phyloP scores from a whole-genome alignment of 2,888 invertebrate species.

The Thymelicus acteon region DNA sequence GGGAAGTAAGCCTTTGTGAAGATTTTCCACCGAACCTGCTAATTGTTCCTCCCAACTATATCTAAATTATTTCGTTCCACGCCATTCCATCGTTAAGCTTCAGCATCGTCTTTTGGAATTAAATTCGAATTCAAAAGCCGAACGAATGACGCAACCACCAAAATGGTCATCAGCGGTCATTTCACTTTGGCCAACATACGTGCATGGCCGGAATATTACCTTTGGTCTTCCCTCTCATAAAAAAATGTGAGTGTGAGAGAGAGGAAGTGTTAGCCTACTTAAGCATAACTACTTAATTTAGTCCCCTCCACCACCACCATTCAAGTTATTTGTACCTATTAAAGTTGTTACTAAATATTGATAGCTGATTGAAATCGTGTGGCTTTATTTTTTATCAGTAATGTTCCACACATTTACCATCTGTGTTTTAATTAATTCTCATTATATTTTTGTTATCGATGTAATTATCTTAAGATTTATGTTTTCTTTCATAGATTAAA shows the following conservation, averaged over 20 bases:
- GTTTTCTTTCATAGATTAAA: too few species aligned
- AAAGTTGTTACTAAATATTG: neutral
- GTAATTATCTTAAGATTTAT: too few species aligned
- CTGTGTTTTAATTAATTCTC: too few species aligned
- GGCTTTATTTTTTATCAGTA: neutral
- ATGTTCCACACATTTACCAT: too few species aligned
- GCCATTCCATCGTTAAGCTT: constrained; percentile 19
- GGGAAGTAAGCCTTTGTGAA: too few species aligned
- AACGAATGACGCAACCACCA: constrained; percentile 76
- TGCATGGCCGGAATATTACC: constrained; percentile 58
- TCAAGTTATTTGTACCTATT: constrained; percentile 6
- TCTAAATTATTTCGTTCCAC: constrained; percentile 11
- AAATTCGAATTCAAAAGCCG: constrained; percentile 68
- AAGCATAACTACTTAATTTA: constrained; percentile 41
- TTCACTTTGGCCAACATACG: constrained; percentile 84
- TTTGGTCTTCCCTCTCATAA: constrained; percentile 57
- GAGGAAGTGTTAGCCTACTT: constrained; percentile 47
- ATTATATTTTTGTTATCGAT: too few species aligned
- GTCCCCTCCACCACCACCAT: neutral
- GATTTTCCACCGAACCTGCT: too few species aligned
- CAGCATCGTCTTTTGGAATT: constrained; percentile 28
- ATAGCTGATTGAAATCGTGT: neutral
- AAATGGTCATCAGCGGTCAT: constrained; percentile 82
- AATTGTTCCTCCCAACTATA: neutral
- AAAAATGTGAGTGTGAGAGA: constrained; percentile 50